These are phyloP conservation scores for Cephus rjabovi DNA, from an alignment of 2,888 invertebrate species.

Conservation along the genomic window DNA sequence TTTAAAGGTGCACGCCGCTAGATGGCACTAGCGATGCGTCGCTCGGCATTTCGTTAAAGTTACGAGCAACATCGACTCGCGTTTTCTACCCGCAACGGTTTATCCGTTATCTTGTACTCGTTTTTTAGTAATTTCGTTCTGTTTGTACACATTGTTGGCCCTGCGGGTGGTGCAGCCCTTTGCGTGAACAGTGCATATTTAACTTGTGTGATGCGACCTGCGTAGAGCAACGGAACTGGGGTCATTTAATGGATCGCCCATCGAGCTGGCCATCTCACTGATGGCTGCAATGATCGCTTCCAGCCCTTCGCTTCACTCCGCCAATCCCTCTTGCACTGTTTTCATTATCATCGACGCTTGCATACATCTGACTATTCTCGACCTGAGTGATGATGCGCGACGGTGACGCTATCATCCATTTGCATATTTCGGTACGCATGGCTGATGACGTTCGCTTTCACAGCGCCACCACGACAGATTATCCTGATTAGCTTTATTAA, in stretches of 20 bases:
- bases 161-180: neutral
- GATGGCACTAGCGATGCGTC: neutral
- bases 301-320: conserved; percentile 1
- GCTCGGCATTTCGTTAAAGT: neutral
- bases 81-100: neutral
- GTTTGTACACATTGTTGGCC: neutral
- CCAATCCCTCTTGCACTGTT: conserved; percentile 30
- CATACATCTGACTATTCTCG: neutral
- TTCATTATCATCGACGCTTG: conserved; percentile 45
- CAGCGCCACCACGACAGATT: conserved; percentile 43
- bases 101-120: neutral
- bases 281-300: conserved; percentile 45
- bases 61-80: neutral
- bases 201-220: neutral
- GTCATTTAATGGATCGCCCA: conserved; percentile 51
- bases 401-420: conserved; percentile 39
- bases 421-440: conserved; percentile 50
- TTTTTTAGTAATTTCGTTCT: neutral
- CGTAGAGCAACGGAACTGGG: conserved; percentile 1
- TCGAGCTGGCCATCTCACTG: conserved; percentile 47
- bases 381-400: conserved; percentile 47
- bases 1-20: neutral
- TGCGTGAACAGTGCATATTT: neutral
- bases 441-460: conserved; percentile 33
- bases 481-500: conserved; percentile 50